Evolutionary conservation across 2,113 vertebrate species (phyloP).

Genomic region (Opisthocomus hoazin): DNA sequence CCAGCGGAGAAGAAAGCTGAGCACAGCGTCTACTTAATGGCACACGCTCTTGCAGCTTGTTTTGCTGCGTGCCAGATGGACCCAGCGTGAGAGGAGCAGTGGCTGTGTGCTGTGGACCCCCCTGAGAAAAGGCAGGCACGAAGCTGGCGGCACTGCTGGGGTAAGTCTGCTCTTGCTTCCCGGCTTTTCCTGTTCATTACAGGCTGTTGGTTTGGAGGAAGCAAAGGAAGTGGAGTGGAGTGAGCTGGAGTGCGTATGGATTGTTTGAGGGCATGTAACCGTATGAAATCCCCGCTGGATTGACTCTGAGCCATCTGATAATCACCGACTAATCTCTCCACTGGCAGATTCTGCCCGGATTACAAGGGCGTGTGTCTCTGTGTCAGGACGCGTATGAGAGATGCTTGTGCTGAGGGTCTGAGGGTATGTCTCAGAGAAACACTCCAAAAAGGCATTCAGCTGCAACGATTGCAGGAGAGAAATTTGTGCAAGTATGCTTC

Average conservation of each 20-base stretch:
- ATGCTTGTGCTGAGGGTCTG: background rate
- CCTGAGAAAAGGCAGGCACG: background rate
- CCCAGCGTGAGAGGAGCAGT: background rate
- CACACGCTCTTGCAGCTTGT: background rate
- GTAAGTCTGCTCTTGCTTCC: background rate
- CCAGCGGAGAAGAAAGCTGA: background rate
- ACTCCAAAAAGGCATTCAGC: background rate
- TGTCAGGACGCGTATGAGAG: background rate
- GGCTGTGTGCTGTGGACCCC: rapidly evolving
- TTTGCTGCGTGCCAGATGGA: background rate
- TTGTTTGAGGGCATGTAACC: background rate
- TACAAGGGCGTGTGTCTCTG: background rate
- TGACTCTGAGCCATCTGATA: background rate
- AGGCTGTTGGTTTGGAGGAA: background rate
- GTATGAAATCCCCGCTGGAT: background rate
- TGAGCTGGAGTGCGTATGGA: background rate
- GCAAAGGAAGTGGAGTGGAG: background rate
- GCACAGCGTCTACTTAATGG: background rate
- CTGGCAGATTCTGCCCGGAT: background rate
- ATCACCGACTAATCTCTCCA: background rate
- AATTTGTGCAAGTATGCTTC: background rate
- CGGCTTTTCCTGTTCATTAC: rapidly evolving
- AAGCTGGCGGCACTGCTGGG: background rate
- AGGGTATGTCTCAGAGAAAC: background rate
- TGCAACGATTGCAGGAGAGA: background rate